Percentiles rank a stretch among this genome's conserved stretches.
Evolutionary conservation across 2,888 invertebrate genomes (phyloP).

Genomic region (Athalia rosae): DNA sequence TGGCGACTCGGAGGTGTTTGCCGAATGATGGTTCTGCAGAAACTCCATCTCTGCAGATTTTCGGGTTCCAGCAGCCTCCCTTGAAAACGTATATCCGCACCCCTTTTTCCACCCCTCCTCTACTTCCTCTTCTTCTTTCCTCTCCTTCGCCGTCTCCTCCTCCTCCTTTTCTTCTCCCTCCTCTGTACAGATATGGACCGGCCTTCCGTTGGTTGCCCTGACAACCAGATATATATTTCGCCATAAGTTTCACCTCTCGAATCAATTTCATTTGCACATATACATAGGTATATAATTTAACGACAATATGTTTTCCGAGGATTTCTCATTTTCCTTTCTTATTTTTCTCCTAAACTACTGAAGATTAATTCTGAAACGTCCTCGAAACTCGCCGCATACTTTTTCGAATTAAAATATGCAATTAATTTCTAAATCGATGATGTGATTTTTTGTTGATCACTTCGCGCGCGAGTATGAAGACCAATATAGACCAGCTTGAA

Average conservation of each 20-base stretch:
- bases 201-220: conserved; percentile 69
- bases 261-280: conserved; percentile 44
- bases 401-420: too few relatives aligned
- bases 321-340: conserved; percentile 18
- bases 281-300: background rate
- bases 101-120: conserved; percentile 61
- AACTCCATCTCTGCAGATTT: conserved; percentile 73
- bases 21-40: conserved; percentile 72
- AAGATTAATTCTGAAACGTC: too few relatives aligned
- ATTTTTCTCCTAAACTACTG: background rate
- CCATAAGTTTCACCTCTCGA: conserved; percentile 34
- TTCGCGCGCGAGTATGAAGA: too few relatives aligned
- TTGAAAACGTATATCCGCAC: conserved; percentile 62
- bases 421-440: too few relatives aligned
- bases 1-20: conserved; percentile 71
- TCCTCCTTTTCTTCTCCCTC: conserved; percentile 54
- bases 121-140: conserved; percentile 37
- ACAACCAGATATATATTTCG: conserved; percentile 59
- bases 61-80: conserved; percentile 62
- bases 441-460: too few relatives aligned
- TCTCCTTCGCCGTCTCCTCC: conserved; percentile 21
- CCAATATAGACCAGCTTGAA: too few relatives aligned
- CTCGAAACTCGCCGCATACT: too few relatives aligned
- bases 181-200: conserved; percentile 67
- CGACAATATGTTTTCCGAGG: background rate